Base-by-base conservation (phyloP, 2,888 invertebrate genomes). In the Phragmatobia fuliginosa region DNA sequence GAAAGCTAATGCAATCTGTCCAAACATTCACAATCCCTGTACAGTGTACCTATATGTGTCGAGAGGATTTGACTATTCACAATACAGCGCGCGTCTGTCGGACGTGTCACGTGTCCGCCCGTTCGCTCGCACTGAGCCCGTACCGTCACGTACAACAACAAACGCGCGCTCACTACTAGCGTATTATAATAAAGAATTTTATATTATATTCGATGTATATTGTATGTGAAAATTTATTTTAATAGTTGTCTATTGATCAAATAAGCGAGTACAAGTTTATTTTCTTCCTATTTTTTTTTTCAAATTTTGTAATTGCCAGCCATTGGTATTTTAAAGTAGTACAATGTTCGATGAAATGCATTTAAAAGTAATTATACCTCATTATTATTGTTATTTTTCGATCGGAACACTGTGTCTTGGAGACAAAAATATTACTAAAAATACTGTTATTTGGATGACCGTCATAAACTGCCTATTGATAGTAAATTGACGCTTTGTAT, bases 171-270 rank as follows among this genome's bases (percentile, higher is more conserved):
- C 72, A 74, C 69, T 76, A 76, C 81, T 82, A 86, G 80, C 83
- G 76, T 86, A 85, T 81, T 84, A 83, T 83, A 83, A 83, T 84
- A 83, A 87, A 86, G 83, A 88, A 87, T 90, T 91, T 92, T 90
- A 91, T 92, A 91, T 89, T 88, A 88, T 91, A 91, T 90, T 92
- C 88, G 85, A 88, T 92, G 92, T 92, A 91, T 90, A 91, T 92
- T 91, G 88, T 90, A 91, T 90, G 90, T 91, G 91, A 85, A 90
- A 89, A 87, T 81, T 87, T 90, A 90, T 91, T 92, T 91, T 88
- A 82, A 87, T 90, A 89, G 88, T 89, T 90, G 88, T 89, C 87
- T 91, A 89, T 88, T 89, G 88, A 90, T 89, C 86, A 90, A 90
- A 88, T 85, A 82, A 83, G 79, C 78, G 85, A 90, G 89, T 90